These are phyloP conservation scores for Argyrosomus japonicus DNA, from an alignment of 2,113 vertebrate species.

Conservation along the genomic window DNA sequence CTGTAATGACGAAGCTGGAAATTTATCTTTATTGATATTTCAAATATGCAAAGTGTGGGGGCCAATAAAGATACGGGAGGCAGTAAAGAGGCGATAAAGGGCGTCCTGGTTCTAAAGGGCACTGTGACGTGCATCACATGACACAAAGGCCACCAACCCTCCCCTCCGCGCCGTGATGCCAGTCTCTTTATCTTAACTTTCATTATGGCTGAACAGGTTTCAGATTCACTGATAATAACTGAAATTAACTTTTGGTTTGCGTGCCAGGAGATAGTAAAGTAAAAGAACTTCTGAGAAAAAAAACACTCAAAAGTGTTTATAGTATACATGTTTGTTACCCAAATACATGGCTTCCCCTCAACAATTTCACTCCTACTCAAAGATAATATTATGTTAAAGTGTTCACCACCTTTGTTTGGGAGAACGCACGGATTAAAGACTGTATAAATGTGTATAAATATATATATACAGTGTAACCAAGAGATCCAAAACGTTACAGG, in stretches of 20 bases:
- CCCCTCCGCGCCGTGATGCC: slow-evolving; percentile 42
- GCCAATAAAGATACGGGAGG: slow-evolving; percentile 81
- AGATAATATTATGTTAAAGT: background rate
- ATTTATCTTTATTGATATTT: slow-evolving; percentile 84
- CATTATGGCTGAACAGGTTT: slow-evolving; percentile 57
- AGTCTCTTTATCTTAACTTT: slow-evolving; percentile 62
- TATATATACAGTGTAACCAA: background rate
- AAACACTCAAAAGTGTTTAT: background rate
- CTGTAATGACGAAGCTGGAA: slow-evolving; percentile 70
- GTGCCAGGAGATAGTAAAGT: slow-evolving; percentile 1
- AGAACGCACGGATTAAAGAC: background rate
- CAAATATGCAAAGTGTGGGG: slow-evolving; percentile 82
- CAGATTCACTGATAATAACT: background rate
- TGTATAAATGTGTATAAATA: background rate
- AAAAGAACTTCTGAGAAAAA: background rate
- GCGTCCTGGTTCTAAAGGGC: slow-evolving; percentile 82
- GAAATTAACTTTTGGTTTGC: slow-evolving; percentile 32
- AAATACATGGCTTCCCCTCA: background rate
- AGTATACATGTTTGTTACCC: background rate
- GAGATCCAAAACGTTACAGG: slow-evolving; percentile 10
- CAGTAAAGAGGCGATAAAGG: slow-evolving; percentile 81
- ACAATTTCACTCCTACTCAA: background rate
- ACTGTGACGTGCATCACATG: slow-evolving; percentile 69
- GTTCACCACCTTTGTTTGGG: background rate
- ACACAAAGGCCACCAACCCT: slow-evolving; percentile 64